phyloP scores from a whole-genome alignment of 2,797 vertebrate genomes.

The Lepus oiostolus region DNA sequence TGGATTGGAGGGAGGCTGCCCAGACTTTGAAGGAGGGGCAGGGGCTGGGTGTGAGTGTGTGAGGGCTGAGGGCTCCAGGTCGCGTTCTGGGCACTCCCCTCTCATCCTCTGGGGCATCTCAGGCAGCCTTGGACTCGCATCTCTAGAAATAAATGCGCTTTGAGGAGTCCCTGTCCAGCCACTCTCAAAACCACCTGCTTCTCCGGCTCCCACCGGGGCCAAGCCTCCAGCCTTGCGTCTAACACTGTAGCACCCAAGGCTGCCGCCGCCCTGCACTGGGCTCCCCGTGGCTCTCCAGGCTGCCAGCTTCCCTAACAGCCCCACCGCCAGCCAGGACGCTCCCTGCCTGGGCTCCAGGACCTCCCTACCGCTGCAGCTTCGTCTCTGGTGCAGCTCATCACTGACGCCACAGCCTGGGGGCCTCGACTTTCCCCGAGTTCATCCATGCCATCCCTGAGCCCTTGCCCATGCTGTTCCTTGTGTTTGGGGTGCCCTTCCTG shows the following conservation, averaged over 20 bases:
- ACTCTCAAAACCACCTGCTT: background rate
- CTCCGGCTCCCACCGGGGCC: background rate
- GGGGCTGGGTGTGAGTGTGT: background rate
- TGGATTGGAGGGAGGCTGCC: background rate
- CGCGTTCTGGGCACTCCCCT: background rate
- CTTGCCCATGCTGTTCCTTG: background rate
- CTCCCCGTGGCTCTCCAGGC: background rate
- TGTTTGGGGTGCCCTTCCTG: background rate
- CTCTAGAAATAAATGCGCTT: background rate
- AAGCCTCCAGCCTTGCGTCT: background rate
- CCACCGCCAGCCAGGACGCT: no score
- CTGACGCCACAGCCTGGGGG: background rate
- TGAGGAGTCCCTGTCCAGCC: background rate
- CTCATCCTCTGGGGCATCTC: background rate
- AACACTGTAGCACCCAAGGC: background rate
- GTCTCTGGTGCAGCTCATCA: background rate
- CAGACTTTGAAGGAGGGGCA: background rate
- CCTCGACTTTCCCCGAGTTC: background rate
- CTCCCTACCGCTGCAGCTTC: background rate
- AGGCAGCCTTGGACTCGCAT: background rate
- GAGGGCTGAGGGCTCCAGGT: background rate
- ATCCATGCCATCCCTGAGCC: background rate
- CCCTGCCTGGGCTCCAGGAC: background rate
- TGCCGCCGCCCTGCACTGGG: background rate
- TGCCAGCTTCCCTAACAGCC: background rate